Percentiles rank a stretch among this genome's conserved stretches.
Conservation (phyloP, 2,797 vertebrate genomes). For the Perdix hodgsoniae region DNA sequence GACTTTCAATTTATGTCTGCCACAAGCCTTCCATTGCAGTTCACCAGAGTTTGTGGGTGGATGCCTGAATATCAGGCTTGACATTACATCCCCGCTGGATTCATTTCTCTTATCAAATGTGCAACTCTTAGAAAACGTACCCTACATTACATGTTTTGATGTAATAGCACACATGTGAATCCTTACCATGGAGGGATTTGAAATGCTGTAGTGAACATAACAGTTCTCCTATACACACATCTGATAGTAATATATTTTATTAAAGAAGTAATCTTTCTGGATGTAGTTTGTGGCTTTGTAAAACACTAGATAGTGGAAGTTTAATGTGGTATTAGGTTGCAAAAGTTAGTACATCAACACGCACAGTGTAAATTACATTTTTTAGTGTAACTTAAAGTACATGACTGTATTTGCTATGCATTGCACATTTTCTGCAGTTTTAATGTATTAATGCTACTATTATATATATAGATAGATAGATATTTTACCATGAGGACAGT, state of each 20-base stretch:
- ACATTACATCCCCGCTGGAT: not conserved
- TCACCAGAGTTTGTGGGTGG: not conserved
- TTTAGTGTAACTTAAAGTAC: not conserved
- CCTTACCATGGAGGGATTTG: slow-evolving; percentile 4
- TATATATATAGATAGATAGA: no score
- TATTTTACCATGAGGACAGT: not conserved
- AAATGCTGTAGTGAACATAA: not conserved
- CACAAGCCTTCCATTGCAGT: not conserved
- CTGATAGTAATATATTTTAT: not conserved
- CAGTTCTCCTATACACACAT: not conserved
- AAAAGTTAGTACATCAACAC: not conserved
- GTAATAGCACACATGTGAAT: not conserved
- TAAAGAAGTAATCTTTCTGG: not conserved
- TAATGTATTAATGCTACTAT: not conserved
- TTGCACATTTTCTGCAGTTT: not conserved
- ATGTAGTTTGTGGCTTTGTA: not conserved
- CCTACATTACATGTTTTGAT: not conserved
- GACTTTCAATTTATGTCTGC: not conserved
- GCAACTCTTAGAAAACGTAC: not conserved
- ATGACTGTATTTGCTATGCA: not conserved
- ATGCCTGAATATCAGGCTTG: not conserved
- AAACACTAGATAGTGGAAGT: not conserved
- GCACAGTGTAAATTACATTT: not conserved
- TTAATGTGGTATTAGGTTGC: not conserved
- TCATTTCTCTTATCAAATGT: slow-evolving; percentile 9